Evolutionary conservation across 2,113 vertebrate species (phyloP).

Genomic region (Otocyon megalotis): DNA sequence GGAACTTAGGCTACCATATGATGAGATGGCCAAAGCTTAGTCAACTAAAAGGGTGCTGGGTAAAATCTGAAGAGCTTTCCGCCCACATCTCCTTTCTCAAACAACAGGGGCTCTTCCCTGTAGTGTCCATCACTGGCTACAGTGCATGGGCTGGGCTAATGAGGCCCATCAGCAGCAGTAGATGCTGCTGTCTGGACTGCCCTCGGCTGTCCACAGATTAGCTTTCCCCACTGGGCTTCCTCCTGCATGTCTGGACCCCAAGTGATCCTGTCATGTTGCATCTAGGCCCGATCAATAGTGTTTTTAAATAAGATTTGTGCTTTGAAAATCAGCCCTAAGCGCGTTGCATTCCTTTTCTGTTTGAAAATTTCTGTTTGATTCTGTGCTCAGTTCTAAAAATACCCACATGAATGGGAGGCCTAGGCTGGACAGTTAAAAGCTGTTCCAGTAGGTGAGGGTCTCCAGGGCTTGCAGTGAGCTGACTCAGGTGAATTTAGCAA

Average conservation of each 20-base stretch:
- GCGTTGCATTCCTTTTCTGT: conserved; percentile 60
- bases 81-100: not conserved
- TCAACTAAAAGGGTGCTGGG: not conserved
- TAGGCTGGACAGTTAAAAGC: not conserved
- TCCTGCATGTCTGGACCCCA: not conserved
- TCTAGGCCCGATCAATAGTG: conserved; percentile 66
- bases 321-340: conserved; percentile 75
- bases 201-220: not conserved
- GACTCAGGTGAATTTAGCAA: not conserved
- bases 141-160: not conserved
- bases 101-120: not conserved
- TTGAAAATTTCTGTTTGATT: conserved; percentile 73
- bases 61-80: not conserved
- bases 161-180: not conserved
- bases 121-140: not conserved
- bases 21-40: conserved; percentile 29
- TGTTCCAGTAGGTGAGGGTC: conserved; percentile 4
- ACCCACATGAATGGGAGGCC: conserved; percentile 35
- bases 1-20: not conserved
- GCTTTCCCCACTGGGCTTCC: not conserved
- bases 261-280: conserved; percentile 51
- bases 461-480: not conserved
- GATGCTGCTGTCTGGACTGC: not conserved
- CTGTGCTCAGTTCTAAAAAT: conserved; percentile 68
- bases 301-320: conserved; percentile 76